Evolutionary conservation across 2,888 invertebrate species (phyloP).

Genomic region (Ischnus inquisitorius): DNA sequence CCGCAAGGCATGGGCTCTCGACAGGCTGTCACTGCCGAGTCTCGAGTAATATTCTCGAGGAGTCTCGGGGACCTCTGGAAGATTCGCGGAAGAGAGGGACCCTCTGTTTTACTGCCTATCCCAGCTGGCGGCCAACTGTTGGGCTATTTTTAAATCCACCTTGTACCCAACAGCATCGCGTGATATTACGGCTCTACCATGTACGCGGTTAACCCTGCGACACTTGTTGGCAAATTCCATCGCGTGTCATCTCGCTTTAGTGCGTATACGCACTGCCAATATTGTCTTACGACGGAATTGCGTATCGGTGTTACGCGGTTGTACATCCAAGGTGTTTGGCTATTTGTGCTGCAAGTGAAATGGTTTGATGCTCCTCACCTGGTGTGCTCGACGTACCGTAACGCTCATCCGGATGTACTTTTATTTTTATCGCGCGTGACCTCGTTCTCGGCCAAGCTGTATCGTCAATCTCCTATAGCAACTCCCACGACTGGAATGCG

Average conservation of each 20-base stretch:
- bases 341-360: conserved; percentile 15
- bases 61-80: conserved; percentile 34
- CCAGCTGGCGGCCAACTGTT: conserved; percentile 79
- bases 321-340: neutral
- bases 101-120: conserved; percentile 60
- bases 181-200: neutral
- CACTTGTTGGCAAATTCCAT: conserved; percentile 18
- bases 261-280: neutral
- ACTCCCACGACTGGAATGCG: conserved; percentile 29
- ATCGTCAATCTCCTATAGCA: conserved; percentile 7
- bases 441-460: conserved; percentile 36
- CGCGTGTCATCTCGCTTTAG: neutral
- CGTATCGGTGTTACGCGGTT: neutral
- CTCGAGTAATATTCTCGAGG: conserved; percentile 29
- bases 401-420: conserved; percentile 45
- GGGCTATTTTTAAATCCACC: conserved; percentile 57
- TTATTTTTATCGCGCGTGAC: conserved; percentile 47
- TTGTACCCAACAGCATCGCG: neutral
- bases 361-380: conserved; percentile 21
- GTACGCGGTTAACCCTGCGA: conserved; percentile 1
- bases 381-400: conserved; percentile 31
- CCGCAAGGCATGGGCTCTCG: neutral
- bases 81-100: conserved; percentile 50
- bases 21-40: conserved; percentile 22
- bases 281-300: neutral